A percentile compares a stretch with the other conserved stretches of the same genome.
phyloP scores from a whole-genome alignment of 2,888 invertebrate genomes.

The Chaetoderma sp. region DNA sequence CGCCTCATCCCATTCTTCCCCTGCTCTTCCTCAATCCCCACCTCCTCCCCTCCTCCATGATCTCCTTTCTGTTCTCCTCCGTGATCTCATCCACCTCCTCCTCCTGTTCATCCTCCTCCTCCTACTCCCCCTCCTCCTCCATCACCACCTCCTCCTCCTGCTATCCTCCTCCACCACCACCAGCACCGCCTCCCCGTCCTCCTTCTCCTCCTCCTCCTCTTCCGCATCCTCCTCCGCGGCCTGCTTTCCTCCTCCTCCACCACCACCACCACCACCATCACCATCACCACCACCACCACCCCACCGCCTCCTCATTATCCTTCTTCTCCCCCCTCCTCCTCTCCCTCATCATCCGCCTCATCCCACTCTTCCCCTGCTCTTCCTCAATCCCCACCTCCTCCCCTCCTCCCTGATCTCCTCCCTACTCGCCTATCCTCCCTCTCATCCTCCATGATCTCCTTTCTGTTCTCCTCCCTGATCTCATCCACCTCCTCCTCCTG shows the following conservation, averaged over 20 bases:
- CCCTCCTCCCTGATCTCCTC: neutral
- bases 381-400: neutral
- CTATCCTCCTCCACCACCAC: neutral
- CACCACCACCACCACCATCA: no score
- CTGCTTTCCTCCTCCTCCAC: neutral
- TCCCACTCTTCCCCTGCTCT: neutral
- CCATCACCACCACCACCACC: neutral
- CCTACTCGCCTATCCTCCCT: neutral
- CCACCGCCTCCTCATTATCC: neutral
- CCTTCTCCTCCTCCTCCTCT: neutral
- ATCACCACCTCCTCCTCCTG: neutral
- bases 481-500: neutral
- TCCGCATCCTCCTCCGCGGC: neutral
- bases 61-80: neutral
- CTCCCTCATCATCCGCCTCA: neutral
- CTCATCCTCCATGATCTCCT: neutral
- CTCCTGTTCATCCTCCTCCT: neutral
- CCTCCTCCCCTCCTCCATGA: no score
- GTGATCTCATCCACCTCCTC: neutral
- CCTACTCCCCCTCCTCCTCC: neutral
- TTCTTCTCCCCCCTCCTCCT: neutral
- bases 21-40: no score
- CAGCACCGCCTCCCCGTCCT: neutral
- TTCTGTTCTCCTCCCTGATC: neutral
- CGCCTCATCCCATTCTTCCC: no score